Percentiles rank a stretch among this genome's conserved stretches.
Evolutionary conservation across 2,888 invertebrate genomes (phyloP).

Genomic region (Apamea monoglypha): DNA sequence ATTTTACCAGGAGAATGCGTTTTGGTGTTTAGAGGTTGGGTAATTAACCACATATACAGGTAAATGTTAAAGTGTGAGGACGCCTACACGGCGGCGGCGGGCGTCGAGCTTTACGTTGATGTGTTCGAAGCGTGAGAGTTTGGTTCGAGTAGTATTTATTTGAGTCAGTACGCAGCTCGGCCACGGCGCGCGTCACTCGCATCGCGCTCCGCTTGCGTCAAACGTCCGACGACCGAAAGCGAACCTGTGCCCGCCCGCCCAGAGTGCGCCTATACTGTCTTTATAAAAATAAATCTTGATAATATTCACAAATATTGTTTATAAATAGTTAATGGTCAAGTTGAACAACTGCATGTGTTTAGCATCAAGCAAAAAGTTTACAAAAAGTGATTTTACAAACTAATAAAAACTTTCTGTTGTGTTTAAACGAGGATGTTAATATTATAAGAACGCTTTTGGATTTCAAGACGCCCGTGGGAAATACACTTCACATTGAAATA

Average conservation of each 20-base stretch:
- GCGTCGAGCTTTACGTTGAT: conserved; percentile 67
- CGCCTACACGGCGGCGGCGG: conserved; percentile 64
- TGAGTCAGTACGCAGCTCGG: conserved; percentile 77
- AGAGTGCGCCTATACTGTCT: conserved; percentile 60
- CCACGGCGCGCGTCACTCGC: conserved; percentile 73
- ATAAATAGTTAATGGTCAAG: conserved; percentile 36
- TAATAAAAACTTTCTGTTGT: conserved; percentile 63
- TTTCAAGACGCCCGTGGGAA: conserved; percentile 71
- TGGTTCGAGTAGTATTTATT: conserved; percentile 65
- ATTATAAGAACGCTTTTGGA: conserved; percentile 66
- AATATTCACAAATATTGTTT: conserved; percentile 52
- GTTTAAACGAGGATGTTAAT: conserved; percentile 69
- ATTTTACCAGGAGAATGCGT: conserved; percentile 14
- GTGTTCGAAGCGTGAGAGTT: conserved; percentile 68
- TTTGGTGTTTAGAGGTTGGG: conserved; percentile 37
- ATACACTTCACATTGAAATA: conserved; percentile 70
- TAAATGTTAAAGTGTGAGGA: conserved; percentile 59
- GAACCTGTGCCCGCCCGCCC: conserved; percentile 75
- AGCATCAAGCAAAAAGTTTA: conserved; percentile 47
- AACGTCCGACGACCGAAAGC: conserved; percentile 65
- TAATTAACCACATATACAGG: conserved; percentile 57
- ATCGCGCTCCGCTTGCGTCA: conserved; percentile 70
- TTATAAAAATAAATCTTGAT: conserved; percentile 63
- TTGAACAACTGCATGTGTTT: conserved; percentile 47
- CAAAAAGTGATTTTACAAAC: conserved; percentile 57